Base-by-base conservation (phyloP, 1,140 invertebrate genomes). In the Drosophila athabasca region DNA sequence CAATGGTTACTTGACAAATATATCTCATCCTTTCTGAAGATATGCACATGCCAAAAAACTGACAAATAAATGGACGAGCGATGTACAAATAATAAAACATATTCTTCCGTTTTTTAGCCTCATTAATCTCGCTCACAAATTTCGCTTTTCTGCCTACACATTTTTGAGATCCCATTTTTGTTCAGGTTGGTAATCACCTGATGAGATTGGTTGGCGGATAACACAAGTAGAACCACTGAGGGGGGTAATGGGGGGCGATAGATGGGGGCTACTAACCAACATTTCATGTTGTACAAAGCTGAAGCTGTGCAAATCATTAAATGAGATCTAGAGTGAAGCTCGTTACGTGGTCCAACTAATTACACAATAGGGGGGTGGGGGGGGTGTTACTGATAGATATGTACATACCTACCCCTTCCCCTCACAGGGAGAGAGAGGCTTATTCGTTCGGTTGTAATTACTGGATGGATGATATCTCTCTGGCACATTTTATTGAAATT, bases 401-500 rank as follows among this genome's bases (percentile, higher is more conserved):
- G 43, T 43, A 58, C 52, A 73, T 1, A 31, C 9, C 7, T 46
- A 31, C 11, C 29, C 8, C 24, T 26, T 15, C 31, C 26, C 26
- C 60, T 29, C 26, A 3, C 35, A 44, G n/a, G n/a, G 7, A 35
- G 31, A 9, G 9, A 9, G 9, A 11, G 11, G 31, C 31, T 9
- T 39, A 11, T 39, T 1, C 35, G 35, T 39, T 35, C 35, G 35
- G 11, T 45, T 68, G 73, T 78, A 90, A 90, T 90, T 90, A 90
- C 69, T 82, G 78, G 89, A 85, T 82, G 78, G 89, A 85, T 65
- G 54, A 57, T 80, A 90, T 85, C 87, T 13, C 3, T 39, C 3
- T 39, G 62, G 45, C 46, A 57, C 69, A 80, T 84, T 81, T 90
- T 82, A 81, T 85, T 87, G 82, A 87, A 90, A 90, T 90, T 90